Base-by-base conservation (phyloP, 2,797 vertebrate species). In the Malurus leucopterus region DNA sequence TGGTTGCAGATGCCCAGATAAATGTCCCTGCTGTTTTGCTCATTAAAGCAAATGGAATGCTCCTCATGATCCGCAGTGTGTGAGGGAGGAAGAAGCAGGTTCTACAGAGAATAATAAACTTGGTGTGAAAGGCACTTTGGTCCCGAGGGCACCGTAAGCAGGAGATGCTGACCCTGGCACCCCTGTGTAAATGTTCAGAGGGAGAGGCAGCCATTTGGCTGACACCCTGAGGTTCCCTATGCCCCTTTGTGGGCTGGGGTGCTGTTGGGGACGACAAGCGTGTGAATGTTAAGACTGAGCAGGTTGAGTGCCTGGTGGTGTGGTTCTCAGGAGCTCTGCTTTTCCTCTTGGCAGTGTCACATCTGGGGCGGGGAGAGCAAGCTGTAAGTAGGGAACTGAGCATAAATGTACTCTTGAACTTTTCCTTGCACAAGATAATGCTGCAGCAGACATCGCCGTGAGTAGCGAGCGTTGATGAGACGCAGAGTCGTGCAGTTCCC, bases 161-260 rank as follows among this genome's bases (percentile, higher is more conserved):
- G 50, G 41, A 78, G 41, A 23, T 79, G 68, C 43, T 29, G 68
- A 49, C n/a, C 30, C 44, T n/a, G 51, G 16, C 4, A 4, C 70
- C 0, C 0, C 17, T 77, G 2, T 1, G 0, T 24, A 17, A 57
- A 23, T 1, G 4, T 22, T 71, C 2, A 9, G 34, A 57, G 49
- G 55, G 49, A 70, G 50, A 65, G 30, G 17, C 1, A 7, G 51
- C 70, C 3, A 0, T 34, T 22, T 54, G 26, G 69, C 38, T 51
- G 29, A 51, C 50, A 78, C 34, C 2, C 18, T 26, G 22, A 67
- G 49, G 36, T 65, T 10, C 40, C n/a, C n/a, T 4, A 4, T 72
- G 51, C 72, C 49, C 7, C 0, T 0, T 0, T 0, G 0, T 11
- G n/a, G 19, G 9, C 26, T 51, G 30, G 1, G 6, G 18, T 63